Base-by-base conservation (phyloP, 2,888 invertebrate species). In the Lasioglossum leucozonium region DNA sequence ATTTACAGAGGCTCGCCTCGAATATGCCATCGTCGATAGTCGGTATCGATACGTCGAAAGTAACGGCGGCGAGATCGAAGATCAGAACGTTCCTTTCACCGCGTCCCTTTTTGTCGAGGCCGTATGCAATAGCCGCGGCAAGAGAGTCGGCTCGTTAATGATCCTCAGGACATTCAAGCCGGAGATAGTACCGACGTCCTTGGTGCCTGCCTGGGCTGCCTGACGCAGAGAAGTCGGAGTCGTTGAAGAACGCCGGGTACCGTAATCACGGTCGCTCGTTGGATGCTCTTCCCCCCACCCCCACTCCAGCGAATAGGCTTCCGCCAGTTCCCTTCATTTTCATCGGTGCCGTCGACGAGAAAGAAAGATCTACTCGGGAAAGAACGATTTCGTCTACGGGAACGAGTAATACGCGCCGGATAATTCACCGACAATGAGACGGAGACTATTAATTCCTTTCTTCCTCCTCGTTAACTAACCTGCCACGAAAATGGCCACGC, bases 1-100 rank as follows among this genome's bases (percentile, higher is more conserved):
- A 73, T 78, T 78, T 72, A 72, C 80, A 58, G 47, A 47, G 42
- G 30, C 79, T 88, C 67, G 89, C 96, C 92, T 97, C 96, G 94
- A 97, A 97, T 91, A 96, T 92, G 2, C 98, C 97, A 95, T 99
- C 98, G 91, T 98, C 98, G 94, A 99, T 99, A 88, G 98, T 97
- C 47, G 99, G 96, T 88, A 99, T 96, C 44, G 99, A 99, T 13
- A 99, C 99, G 95, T 99, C 99, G 94, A 99, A 99, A 55, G 98
- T 98, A 47, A 98, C 99, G 87, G 98, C 98, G 58, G 58, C 97
- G 83, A 98, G 96, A 94, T 97, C 97, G 91, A 97, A 97, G 91
- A 97, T 97, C 18, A 97, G 95, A 10, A 97, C 97, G 93, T 97
- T 97, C 88, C 97, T 97, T 92, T 97, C 97, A 3, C 97, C 97